Evolutionary conservation across 2,888 invertebrate genomes (phyloP), one percentile per base, ranked within the genome.

Genomic region (Metopia argyrocephala): DNA sequence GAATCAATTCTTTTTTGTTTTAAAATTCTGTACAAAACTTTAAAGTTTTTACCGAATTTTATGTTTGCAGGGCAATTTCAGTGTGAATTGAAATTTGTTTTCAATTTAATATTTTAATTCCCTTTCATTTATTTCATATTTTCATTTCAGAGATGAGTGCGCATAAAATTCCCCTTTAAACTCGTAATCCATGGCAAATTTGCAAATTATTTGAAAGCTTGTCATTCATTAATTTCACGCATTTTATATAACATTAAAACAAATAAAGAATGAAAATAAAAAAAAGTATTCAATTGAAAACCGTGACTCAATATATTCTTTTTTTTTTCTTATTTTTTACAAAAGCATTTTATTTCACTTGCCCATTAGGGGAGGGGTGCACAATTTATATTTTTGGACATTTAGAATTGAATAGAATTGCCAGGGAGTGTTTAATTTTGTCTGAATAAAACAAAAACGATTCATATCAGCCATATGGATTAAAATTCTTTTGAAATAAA

Each of bases 201-300:
- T 28, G 20, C 12, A 38, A 73, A 54, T 48, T 20, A 31, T 31
- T 61, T 48, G 23, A 21, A 52, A 57, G 31, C 69, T 74, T 65
- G 64, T 56, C 48, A 66, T 66, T 59, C 68, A 68, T 73, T 50
- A 76, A 54, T 71, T 62, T 79, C 28, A 70, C 48, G 65, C 76
- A 64, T 66, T 76, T 73, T 66, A 46, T 56, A 31, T 62, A 9
- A 61, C 31, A 20, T 18, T 27, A 57, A 45, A 68, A 54, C 5
- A 48, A 52, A 31, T 18, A 54, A 69, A 50, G 12, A 45, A 23
- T 25, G 1, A n/a, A 69, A 54, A 3, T 12, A 38, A 46, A 54
- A 45, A 28, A 27, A 52, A 66, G 46, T 20, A 86, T 86, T 86
- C 86, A 87, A 87, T 86, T 86, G 84, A 85, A 82, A 83, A 79